These are phyloP conservation scores for Phragmatobia fuliginosa DNA, from an alignment of 2,888 invertebrate species.

Conservation along the genomic window DNA sequence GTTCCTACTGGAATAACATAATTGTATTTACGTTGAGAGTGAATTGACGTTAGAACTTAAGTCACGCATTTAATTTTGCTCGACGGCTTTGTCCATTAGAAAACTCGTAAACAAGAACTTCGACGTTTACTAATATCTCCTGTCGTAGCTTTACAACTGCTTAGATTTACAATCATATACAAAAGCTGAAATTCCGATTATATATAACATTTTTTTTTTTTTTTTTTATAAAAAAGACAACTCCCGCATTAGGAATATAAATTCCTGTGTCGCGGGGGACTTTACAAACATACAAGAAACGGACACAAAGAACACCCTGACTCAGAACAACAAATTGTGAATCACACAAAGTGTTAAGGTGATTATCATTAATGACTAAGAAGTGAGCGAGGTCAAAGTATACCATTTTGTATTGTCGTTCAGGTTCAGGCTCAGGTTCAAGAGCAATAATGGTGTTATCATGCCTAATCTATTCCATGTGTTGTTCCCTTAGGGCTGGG, in stretches of 20 bases:
- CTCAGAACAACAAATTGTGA: too few species aligned
- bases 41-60: constrained; percentile 63
- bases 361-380: constrained; percentile 56
- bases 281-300: too few species aligned
- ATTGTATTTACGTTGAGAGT: constrained; percentile 45
- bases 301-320: too few species aligned
- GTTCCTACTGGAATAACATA: constrained; percentile 45
- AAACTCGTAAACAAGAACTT: constrained; percentile 79
- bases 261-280: too few species aligned
- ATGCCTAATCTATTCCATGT: constrained; percentile 65
- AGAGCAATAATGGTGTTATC: constrained; percentile 28
- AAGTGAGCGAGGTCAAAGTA: constrained; percentile 17
- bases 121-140: constrained; percentile 78
- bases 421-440: constrained; percentile 24
- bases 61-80: constrained; percentile 68
- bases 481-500: constrained; percentile 58
- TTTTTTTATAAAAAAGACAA: too few species aligned
- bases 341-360: constrained; percentile 61
- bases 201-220: too few species aligned
- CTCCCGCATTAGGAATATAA: too few species aligned
- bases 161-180: constrained; percentile 55
- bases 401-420: constrained; percentile 21
- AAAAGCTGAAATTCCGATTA: constrained; percentile 59
- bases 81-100: constrained; percentile 79
- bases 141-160: constrained; percentile 76